Evolutionary conservation across 1,140 invertebrate genomes (phyloP), one percentile per base, ranked within the genome.

Genomic region (Cherax destructor): DNA sequence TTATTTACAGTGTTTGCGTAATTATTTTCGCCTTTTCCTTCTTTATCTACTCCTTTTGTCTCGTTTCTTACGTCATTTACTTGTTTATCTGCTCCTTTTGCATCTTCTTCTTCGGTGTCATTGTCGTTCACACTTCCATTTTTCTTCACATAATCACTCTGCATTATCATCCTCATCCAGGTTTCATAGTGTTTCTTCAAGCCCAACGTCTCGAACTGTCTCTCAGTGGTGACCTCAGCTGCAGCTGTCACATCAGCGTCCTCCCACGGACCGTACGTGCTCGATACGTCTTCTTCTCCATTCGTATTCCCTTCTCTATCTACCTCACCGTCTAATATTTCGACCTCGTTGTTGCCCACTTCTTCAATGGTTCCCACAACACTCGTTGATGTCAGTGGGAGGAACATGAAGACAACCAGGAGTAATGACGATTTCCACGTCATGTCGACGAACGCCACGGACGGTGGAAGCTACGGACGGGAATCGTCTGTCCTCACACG

Each of bases 141-240:
- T 13, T 50, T 72, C 50, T 49, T 76, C 49, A 77, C 72, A 30
- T 56, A 86, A 30, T 86, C 84, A 86, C 84, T 86, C 84, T 86
- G 72, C 50, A 72, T 72, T 11, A 86, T 86, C 49, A 41, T 74
- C 50, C 50, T 30, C 49, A 86, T 74, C 84, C 84, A 86, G 0
- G n/a, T 56, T 21, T 74, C 84, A 21, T 86, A 52, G 18, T 86
- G 84, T 16, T 56, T 86, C 49, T 76, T 86, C 47, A 86, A 18
- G 11, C 47, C 49, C 13, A 30, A 50, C 3, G 69, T 76, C 1
- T 21, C 10, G 50, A 77, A 86, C 5, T 24, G 69, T 9, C 7
- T 6, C 30, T 30, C 69, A 65, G 61, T 65, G 61, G 61, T 65
- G 61, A 6, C 18, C 61, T 18, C 61, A 21, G 61, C 16, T 18